Base-by-base conservation (phyloP, 1,140 invertebrate genomes). In the Zophobas morio region DNA sequence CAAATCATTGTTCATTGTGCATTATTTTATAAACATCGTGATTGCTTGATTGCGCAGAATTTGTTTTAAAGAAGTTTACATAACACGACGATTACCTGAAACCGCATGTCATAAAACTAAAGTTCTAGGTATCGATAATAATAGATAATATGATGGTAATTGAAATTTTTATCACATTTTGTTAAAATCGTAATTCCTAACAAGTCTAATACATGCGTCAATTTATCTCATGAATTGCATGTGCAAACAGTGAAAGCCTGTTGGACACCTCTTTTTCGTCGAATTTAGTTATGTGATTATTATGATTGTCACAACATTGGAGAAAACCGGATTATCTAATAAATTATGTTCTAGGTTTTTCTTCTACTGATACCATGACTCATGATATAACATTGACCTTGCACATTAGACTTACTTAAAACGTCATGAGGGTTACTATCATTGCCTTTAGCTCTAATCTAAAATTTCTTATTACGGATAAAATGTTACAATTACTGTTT, bases 341-440 rank as follows among this genome's bases (percentile, higher is more conserved):
- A 32, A 36, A 60, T 60, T 60, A 35, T 60, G 35, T 36, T 60
- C 8, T 46, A 46, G 42, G 3, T 46, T 46, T 46, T 46, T 46
- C 37, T 6, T 37, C 20, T 35, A 37, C 35, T 60, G 35, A 60
- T 60, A 20, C 20, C 20, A 60, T 60, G 56, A 60, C 35, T 60
- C 56, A 60, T 60, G 56, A 6, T 39, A 60, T 36, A 60, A 60
- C 56, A 60, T 60, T 60, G 56, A 60, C 56, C 56, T 60, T 60
- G 56, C 36, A 60, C 20, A 20, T 20, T 60, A 36, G 37, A 60
- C 37, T 35, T n/a, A 2, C 8, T 4, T 46, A 33, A 57, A 35
- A 33, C 56, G 56, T 8, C 56, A 60, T 60, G 20, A 20, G 20
- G 20, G 20, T 20, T 20, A 20, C 20, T 20, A 20, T 20, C 20